Percentiles rank a stretch among this genome's conserved stretches.
Evolutionary conservation across 2,797 vertebrate genomes (phyloP).

Genomic region (Galaxias olidus): DNA sequence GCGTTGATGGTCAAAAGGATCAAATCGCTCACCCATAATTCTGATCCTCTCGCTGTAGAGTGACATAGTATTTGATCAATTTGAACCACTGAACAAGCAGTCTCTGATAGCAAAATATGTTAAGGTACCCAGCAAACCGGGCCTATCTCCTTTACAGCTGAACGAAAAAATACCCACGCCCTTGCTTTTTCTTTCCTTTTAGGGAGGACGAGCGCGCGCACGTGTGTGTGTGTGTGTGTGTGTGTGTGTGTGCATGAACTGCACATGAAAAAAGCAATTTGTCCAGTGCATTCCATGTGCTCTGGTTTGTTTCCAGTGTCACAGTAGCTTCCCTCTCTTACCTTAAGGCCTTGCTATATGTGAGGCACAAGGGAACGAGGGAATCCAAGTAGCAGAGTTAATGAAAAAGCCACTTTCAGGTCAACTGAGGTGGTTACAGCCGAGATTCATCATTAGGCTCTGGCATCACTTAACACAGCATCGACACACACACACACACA

Average conservation of each 20-base stretch:
- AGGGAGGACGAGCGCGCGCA: not conserved
- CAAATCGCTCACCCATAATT: not conserved
- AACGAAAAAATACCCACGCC: not conserved
- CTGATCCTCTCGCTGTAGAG: too few species aligned
- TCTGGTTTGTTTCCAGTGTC: too few species aligned
- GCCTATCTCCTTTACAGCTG: too few species aligned
- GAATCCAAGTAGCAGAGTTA: constrained; percentile 77
- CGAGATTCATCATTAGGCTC: constrained; percentile 74
- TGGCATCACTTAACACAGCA: constrained; percentile 60
- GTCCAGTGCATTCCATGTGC: too few species aligned
- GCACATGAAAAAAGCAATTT: too few species aligned
- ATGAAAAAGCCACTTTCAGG: constrained; percentile 75
- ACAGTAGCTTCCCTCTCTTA: not conserved
- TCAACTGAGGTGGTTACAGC: constrained; percentile 59
- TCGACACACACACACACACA: constrained; percentile 50
- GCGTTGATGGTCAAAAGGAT: constrained; percentile 8
- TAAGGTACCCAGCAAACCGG: too few species aligned
- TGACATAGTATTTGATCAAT: too few species aligned
- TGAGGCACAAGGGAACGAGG: constrained; percentile 46
- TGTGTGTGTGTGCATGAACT: not conserved
- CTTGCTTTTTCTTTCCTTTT: not conserved
- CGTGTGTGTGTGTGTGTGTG: not conserved
- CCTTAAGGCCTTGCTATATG: constrained; percentile 12
- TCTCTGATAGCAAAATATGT: too few species aligned
- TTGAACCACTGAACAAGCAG: too few species aligned